phyloP scores from a whole-genome alignment of 2,797 vertebrate genomes.

The Natrix natrix region DNA sequence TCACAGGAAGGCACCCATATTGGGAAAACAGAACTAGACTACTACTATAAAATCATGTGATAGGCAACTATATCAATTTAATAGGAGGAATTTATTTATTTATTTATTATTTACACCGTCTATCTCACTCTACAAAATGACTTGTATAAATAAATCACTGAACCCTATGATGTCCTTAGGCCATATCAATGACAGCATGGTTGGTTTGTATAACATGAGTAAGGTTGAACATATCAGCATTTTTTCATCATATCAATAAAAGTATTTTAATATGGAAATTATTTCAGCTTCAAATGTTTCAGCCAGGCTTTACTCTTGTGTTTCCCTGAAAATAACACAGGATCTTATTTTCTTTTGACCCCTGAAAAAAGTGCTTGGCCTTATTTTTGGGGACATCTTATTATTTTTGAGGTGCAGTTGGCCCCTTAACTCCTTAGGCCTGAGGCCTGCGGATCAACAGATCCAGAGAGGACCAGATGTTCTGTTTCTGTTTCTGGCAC shows the following conservation, averaged over 20 bases:
- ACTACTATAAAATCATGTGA: neutral
- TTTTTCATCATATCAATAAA: neutral
- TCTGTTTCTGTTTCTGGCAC: too few relatives aligned
- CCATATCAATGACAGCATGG: neutral
- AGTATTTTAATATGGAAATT: neutral
- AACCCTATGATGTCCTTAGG: neutral
- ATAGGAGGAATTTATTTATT: neutral
- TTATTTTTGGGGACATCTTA: too few relatives aligned
- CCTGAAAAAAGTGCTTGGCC: too few relatives aligned
- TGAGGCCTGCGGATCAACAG: too few relatives aligned
- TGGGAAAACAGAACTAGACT: neutral
- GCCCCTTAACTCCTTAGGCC: too few relatives aligned
- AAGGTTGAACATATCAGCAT: neutral
- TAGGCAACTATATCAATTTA: neutral
- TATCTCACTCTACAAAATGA: neutral
- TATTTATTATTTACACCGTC: neutral
- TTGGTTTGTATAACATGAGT: neutral
- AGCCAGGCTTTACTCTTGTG: neutral
- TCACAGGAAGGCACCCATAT: neutral
- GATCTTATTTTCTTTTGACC: too few relatives aligned
- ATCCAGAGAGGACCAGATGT: too few relatives aligned
- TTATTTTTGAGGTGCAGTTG: too few relatives aligned
- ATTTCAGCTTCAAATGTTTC: neutral
- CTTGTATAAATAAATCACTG: neutral
- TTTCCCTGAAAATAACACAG: too few relatives aligned